Base-by-base conservation (phyloP, 1,140 invertebrate species). In the Tenebrio molitor region DNA sequence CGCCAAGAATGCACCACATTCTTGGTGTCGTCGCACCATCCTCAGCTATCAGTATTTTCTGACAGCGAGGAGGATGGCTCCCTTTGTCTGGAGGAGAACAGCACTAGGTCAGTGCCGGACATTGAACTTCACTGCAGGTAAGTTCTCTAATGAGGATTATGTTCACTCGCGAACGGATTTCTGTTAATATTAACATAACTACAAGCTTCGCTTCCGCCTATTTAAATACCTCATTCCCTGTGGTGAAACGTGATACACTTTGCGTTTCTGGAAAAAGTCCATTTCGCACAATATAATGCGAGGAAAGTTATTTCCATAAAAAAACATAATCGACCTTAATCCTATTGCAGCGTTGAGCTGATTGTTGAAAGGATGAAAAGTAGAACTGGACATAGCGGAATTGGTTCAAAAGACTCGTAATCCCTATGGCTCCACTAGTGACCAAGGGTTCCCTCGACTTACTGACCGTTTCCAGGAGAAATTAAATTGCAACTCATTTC, bases 31-130 rank as follows among this genome's bases (percentile, higher is more conserved):
- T 91, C 92, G 76, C 86, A 86, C 67, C 84, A 87, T 74, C 90
- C 92, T 16, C 91, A 93, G 79, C 84, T 94, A 50, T 93, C 91
- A 15, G 91, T 91, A 12, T 87, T 91, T 78, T 91, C 91, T 1
- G 91, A 91, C 29, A 93, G 92, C 76, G 92, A 94, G 83, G 93
- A 94, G 82, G 92, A 91, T 79, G 88, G 86, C 39, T 87, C 89
- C 3, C 77, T 87, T 8, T 84, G 84, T 80, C 81, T 87, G 68
- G 88, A 88, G 79, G 91, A 93, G 66, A 88, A 88, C 50, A 89
- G 90, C n/a, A 89, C 92, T 7, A 88, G 93, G 80, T 94, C 92
- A 73, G 94, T 96, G 73, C 94, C 94, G 10, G 94, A 96, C 81
- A 93, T 96, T 77, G 94, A 95, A 84, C 85, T 95, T 66, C 93